Percentiles rank a stretch among this genome's conserved stretches.
Conservation (phyloP, 2,797 vertebrate species). For the Hydrolagus colliei region DNA sequence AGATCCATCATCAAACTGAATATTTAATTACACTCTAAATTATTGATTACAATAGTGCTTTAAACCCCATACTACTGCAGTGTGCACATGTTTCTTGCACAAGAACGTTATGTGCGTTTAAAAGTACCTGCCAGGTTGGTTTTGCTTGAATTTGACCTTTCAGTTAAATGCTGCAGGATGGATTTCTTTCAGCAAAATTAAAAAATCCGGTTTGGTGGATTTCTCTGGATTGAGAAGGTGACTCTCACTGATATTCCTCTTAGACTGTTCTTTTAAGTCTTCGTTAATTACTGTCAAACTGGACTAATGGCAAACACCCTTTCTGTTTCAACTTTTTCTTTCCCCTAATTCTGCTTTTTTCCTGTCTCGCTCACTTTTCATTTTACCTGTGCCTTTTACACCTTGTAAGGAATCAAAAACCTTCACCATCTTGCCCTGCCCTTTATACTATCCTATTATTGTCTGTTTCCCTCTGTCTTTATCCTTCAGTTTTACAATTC, state of each 20-base stretch:
- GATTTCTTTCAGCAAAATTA: neutral
- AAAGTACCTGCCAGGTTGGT: neutral
- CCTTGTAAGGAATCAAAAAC: neutral
- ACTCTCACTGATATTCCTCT: neutral
- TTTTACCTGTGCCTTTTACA: neutral
- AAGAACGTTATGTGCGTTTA: conserved; percentile 46
- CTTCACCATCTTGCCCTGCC: no score
- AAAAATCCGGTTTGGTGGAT: neutral
- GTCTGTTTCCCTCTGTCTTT: no score
- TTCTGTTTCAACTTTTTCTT: neutral
- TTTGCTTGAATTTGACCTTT: neutral
- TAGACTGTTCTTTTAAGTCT: neutral
- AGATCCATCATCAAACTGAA: conserved; percentile 52
- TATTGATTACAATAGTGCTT: conserved; percentile 52
- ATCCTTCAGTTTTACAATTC: no score
- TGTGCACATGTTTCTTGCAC: conserved; percentile 53
- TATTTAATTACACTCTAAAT: conserved; percentile 60
- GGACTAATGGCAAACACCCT: neutral
- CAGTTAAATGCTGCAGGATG: no score
- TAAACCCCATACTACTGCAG: conserved; percentile 49
- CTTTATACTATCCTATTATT: no score
- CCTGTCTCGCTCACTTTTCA: neutral
- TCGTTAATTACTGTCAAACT: neutral
- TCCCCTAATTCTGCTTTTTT: neutral
- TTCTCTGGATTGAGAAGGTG: neutral